Evolutionary conservation across 1,140 invertebrate species (phyloP).

Genomic region (Scaptomyza pallida): DNA sequence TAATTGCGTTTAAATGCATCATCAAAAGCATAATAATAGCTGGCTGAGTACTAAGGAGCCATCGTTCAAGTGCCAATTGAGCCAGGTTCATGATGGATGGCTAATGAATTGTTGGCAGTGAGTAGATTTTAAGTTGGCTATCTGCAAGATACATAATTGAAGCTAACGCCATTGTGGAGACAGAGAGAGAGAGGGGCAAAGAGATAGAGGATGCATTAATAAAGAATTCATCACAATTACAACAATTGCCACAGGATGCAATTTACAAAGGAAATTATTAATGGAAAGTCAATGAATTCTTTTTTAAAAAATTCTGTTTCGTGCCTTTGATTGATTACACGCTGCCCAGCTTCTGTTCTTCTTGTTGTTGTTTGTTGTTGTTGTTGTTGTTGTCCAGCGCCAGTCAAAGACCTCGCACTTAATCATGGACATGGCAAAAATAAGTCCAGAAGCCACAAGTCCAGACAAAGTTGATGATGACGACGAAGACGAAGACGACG

Average conservation of each 20-base stretch:
- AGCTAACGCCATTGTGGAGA: slow-evolving; percentile 70
- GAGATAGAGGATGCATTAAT: slow-evolving; percentile 55
- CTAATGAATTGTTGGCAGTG: slow-evolving; percentile 53
- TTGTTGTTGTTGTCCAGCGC: slow-evolving; percentile 51
- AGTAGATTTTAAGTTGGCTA: slow-evolving; percentile 3
- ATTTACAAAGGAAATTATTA: slow-evolving; percentile 81
- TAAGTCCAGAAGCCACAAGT: slow-evolving; percentile 75
- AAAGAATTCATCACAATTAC: slow-evolving; percentile 82
- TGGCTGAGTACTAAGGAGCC: slow-evolving; percentile 44
- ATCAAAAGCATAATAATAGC: slow-evolving; percentile 64
- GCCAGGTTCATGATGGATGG: slow-evolving; percentile 48
- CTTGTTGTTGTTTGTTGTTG: slow-evolving; percentile 18
- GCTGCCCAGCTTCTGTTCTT: slow-evolving; percentile 10
- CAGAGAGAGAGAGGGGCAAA: slow-evolving; percentile 32
- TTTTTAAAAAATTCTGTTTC: slow-evolving; percentile 71
- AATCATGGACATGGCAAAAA: slow-evolving; percentile 70
- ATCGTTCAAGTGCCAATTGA: slow-evolving; percentile 50
- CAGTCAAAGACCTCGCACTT: slow-evolving; percentile 77
- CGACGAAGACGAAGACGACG: neutral
- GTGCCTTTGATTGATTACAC: slow-evolving; percentile 75
- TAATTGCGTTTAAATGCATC: slow-evolving; percentile 66
- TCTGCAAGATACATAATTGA: slow-evolving; percentile 65
- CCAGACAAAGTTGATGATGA: slow-evolving; percentile 29
- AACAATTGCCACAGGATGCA: slow-evolving; percentile 81
- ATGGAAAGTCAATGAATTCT: slow-evolving; percentile 80